Conservation (phyloP, 2,888 invertebrate genomes). For the Drosophila fulvimacula region DNA sequence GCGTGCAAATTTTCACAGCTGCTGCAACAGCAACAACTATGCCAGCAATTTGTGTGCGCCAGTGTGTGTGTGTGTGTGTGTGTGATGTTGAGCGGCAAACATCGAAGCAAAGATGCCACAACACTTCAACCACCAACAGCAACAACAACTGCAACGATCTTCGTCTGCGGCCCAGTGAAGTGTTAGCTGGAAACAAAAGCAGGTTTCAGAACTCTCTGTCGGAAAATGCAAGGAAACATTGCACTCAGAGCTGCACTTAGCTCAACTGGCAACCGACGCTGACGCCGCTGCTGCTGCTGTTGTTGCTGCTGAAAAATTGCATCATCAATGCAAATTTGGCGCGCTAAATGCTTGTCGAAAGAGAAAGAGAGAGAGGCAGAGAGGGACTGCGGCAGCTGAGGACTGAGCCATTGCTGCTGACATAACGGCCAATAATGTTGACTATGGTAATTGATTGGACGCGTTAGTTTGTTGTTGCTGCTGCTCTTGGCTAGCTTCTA, state of each 20-base stretch:
- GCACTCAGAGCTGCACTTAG: slow-evolving; percentile 14
- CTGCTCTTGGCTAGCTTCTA: slow-evolving; percentile 48
- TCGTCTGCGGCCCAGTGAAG: slow-evolving; percentile 24
- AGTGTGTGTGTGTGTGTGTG: slow-evolving; percentile 37
- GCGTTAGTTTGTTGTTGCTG: slow-evolving; percentile 38
- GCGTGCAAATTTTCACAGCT: slow-evolving; percentile 80
- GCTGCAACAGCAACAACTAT: slow-evolving; percentile 68
- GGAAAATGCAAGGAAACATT: slow-evolving; percentile 49
- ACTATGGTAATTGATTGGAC: slow-evolving; percentile 68
- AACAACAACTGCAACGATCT: slow-evolving; percentile 23
- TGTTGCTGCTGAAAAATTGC: slow-evolving; percentile 56
- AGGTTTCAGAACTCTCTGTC: slow-evolving; percentile 53
- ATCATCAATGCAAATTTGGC: slow-evolving; percentile 77
- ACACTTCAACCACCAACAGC: slow-evolving; percentile 49
- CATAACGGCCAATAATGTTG: slow-evolving; percentile 58
- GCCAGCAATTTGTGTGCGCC: slow-evolving; percentile 65
- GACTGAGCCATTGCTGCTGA: slow-evolving; percentile 31
- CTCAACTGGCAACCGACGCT: not conserved
- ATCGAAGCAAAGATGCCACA: slow-evolving; percentile 55
- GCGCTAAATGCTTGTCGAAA: slow-evolving; percentile 50
- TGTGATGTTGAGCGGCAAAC: slow-evolving; percentile 63
- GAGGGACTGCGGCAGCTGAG: not conserved
- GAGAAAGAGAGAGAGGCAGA: not conserved
- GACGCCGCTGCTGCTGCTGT: slow-evolving; percentile 1
- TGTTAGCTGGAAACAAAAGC: slow-evolving; percentile 64